These are phyloP conservation scores for Apeltes quadracus DNA, from an alignment of 2,113 vertebrate species.

Conservation along the genomic window DNA sequence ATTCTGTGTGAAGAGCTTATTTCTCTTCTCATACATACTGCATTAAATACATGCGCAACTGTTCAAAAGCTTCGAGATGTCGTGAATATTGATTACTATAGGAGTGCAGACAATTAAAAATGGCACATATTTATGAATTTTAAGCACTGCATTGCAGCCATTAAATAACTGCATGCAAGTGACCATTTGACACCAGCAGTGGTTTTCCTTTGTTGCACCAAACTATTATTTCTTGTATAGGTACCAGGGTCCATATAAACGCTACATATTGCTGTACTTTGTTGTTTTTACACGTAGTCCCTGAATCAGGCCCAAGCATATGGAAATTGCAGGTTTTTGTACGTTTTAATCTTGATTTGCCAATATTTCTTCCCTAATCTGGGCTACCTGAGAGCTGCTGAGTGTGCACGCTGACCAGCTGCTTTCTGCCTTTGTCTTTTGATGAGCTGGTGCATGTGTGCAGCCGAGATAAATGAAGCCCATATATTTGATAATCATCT, in stretches of 20 bases:
- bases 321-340: slow-evolving; percentile 26
- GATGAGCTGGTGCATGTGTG: slow-evolving; percentile 53
- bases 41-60: background rate
- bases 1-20: background rate
- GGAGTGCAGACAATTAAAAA: background rate
- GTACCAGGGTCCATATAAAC: background rate
- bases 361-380: slow-evolving; percentile 47
- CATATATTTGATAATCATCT: slow-evolving; percentile 34
- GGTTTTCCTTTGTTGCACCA: background rate
- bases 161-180: background rate
- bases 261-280: slow-evolving; percentile 1
- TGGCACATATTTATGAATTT: background rate
- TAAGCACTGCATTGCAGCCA: background rate
- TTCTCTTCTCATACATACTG: background rate
- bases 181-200: background rate
- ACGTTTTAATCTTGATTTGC: slow-evolving; percentile 47
- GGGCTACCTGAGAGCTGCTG: slow-evolving; percentile 46
- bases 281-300: slow-evolving; percentile 4
- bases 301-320: background rate
- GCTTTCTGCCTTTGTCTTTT: slow-evolving; percentile 44
- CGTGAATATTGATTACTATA: background rate
- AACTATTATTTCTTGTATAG: background rate
- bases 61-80: background rate
- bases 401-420: slow-evolving; percentile 54
- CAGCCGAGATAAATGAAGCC: slow-evolving; percentile 45